Evolutionary conservation across 1,140 invertebrate species (phyloP), one percentile per base, ranked within the genome.

Genomic region (Drosophila grimshawi): DNA sequence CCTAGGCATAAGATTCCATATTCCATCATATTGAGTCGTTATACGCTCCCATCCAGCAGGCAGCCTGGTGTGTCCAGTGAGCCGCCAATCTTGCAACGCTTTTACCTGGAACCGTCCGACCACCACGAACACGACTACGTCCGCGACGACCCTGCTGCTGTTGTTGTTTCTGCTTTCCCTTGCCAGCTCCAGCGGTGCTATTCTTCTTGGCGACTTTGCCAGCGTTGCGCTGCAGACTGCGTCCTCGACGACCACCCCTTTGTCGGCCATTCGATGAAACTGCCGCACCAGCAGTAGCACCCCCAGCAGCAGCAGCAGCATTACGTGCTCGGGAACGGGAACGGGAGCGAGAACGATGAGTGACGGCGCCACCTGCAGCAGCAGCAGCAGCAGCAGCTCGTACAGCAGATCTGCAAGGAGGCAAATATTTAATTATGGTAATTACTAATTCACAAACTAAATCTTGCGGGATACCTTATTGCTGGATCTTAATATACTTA

Each of bases 71-170:
- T 51, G 37, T 74, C 66, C 39, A 43, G 19, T 71, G 59, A 51
- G 61, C 43, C 46, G 55, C 48, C 19, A 19, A 19, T 51, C 69
- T 75, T 89, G 83, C 62, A 78, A 69, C 85, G 90, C 82, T 91
- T 92, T 92, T 92, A 92, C 91, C 91, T 92, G 76, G 37, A 70
- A 59, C 77, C 33, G 73, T 62, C 11, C 88, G 66, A 79, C 71
- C 80, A 72, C 81, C 66, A 57, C 88, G 86, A 75, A 66, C 86
- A 71, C 91, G 91, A 81, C 81, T 86, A 69, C 91, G 91, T 76
- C 90, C 90, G n/a, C 83, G 83, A 53, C 90, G 81, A 65, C 72
- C 86, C 53, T 73, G 67, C 62, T 75, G 65, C 7, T 69, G 76
- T 65, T 67, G 63, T 19, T 19, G 19, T 19, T 19, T 19, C 19